phyloP scores from a whole-genome alignment of 1,140 invertebrate genomes.

The Cydia splendana region DNA sequence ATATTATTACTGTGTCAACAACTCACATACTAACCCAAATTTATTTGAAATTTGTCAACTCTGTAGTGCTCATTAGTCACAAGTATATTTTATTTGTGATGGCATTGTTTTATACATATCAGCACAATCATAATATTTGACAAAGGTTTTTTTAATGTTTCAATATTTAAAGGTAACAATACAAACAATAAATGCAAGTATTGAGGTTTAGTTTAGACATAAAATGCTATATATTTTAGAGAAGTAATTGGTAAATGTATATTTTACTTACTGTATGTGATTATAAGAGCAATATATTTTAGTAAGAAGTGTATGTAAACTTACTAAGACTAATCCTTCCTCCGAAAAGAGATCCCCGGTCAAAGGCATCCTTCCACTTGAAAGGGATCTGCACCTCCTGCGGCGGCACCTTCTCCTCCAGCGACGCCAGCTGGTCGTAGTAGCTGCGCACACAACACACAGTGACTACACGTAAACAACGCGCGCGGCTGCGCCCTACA shows the following conservation, averaged over 20 bases:
- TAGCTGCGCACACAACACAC: constrained; percentile 84
- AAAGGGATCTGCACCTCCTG: constrained; percentile 96
- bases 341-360: constrained; percentile 96
- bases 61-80: not conserved
- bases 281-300: not conserved
- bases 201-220: too few species aligned
- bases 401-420: constrained; percentile 96
- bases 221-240: too few species aligned
- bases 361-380: constrained; percentile 99
- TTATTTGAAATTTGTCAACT: not conserved
- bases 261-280: not conserved
- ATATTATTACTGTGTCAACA: not conserved
- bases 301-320: constrained; percentile 54
- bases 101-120: not conserved
- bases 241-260: too few species aligned
- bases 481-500: constrained; percentile 18
- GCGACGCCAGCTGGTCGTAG: constrained; percentile 95
- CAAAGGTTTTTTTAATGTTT: not conserved
- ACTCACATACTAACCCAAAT: not conserved
- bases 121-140: not conserved
- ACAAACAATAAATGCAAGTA: too few species aligned
- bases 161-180: too few species aligned
- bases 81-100: not conserved
- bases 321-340: constrained; percentile 95
- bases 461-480: constrained; percentile 16